These are phyloP conservation scores for Caenorhabditis imperialis DNA, from an alignment of 2,888 invertebrate species.

Conservation along the genomic window DNA sequence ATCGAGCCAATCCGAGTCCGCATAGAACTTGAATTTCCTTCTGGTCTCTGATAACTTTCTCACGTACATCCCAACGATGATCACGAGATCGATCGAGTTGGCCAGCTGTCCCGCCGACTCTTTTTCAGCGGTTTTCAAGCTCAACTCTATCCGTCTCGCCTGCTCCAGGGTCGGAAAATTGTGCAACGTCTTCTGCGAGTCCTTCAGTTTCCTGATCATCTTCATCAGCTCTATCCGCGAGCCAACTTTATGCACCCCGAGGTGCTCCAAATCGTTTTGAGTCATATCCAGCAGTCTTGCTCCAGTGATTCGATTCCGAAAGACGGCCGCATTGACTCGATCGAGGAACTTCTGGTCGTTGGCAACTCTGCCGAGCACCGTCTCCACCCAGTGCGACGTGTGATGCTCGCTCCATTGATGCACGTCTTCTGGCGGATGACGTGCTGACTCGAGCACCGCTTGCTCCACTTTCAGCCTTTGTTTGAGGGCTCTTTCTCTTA, in stretches of 20 bases:
- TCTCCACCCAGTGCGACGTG: slow-evolving; percentile 68
- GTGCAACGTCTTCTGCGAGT: slow-evolving; percentile 42
- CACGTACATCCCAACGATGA: slow-evolving; percentile 53
- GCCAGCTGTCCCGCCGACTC: slow-evolving; percentile 37
- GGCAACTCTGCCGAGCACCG: slow-evolving; percentile 51
- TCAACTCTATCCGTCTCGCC: slow-evolving; percentile 44
- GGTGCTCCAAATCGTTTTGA: slow-evolving; percentile 67
- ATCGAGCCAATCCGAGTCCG: slow-evolving; percentile 60
- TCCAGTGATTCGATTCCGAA: slow-evolving; percentile 70
- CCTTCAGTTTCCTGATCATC: slow-evolving; percentile 44
- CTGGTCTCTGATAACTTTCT: slow-evolving; percentile 28
- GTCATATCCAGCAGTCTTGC: slow-evolving; percentile 67
- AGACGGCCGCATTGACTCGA: slow-evolving; percentile 60
- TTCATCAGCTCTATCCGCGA: slow-evolving; percentile 56
- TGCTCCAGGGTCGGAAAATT: slow-evolving; percentile 60
- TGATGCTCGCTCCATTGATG: slow-evolving; percentile 69
- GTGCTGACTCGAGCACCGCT: slow-evolving; percentile 44
- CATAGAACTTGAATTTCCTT: slow-evolving; percentile 58
- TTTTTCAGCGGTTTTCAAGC: slow-evolving; percentile 45
- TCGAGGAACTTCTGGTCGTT: slow-evolving; percentile 62
- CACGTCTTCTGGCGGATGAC: slow-evolving; percentile 60
- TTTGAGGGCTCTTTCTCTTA: slow-evolving; percentile 64
- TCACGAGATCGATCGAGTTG: slow-evolving; percentile 34
- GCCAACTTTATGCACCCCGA: slow-evolving; percentile 62
- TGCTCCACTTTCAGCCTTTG: slow-evolving; percentile 53